Conservation (phyloP, 2,797 vertebrate species). For the Argyrosomus regius region DNA sequence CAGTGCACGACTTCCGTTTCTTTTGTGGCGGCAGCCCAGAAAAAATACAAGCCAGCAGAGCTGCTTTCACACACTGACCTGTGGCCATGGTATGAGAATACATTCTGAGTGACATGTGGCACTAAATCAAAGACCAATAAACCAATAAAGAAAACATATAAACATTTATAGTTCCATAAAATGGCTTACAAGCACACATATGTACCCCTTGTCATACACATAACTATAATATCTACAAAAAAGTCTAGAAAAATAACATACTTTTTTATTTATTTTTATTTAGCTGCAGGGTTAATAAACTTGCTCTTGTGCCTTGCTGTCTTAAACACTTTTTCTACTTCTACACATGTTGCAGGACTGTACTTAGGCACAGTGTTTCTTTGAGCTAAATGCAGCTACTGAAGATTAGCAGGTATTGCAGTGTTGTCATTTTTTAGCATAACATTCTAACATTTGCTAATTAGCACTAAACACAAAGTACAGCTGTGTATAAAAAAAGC, state of each 20-base stretch:
- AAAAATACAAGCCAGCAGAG: slow-evolving; percentile 43
- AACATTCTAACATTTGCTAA: not conserved
- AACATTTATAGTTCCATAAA: not conserved
- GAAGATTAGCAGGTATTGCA: not conserved
- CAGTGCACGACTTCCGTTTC: slow-evolving; percentile 50
- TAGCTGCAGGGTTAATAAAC: not conserved
- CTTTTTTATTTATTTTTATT: not conserved
- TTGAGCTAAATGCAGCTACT: slow-evolving; percentile 4
- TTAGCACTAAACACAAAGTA: not conserved
- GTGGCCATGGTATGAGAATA: slow-evolving; percentile 36
- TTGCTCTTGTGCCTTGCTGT: not conserved
- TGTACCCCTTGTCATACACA: not conserved
- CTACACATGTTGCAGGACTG: not conserved
- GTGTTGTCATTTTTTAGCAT: not conserved
- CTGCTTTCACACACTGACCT: slow-evolving; percentile 43
- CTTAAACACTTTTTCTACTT: not conserved
- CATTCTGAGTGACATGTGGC: slow-evolving; percentile 20
- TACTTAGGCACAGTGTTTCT: not conserved
- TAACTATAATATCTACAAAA: not conserved
- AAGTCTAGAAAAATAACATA: not conserved
- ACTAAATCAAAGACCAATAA: slow-evolving; percentile 29
- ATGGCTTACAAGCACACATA: not conserved
- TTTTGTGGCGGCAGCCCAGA: slow-evolving; percentile 44
- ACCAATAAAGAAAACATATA: slow-evolving; percentile 11
- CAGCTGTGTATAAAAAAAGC: too few species aligned